These are phyloP conservation scores for Ophioninae sp. DNA, from an alignment of 2,888 invertebrate species.

Conservation along the genomic window DNA sequence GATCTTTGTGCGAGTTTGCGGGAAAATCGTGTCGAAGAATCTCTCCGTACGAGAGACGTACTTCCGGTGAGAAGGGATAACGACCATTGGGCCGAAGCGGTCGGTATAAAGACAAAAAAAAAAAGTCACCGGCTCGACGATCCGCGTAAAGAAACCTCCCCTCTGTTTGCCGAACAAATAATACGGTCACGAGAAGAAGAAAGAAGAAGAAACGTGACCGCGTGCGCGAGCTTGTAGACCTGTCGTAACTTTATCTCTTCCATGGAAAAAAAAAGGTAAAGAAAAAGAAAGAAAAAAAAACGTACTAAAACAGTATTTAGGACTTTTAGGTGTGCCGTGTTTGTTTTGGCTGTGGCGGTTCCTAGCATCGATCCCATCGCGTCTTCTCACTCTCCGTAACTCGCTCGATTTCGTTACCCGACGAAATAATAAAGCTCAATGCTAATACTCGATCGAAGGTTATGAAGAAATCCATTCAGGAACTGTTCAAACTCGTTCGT, in stretches of 20 bases:
- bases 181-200: constrained; percentile 43
- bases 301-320: constrained; percentile 38
- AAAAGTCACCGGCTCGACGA: constrained; percentile 46
- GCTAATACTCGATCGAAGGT: too few species aligned
- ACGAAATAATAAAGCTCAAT: not conserved
- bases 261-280: constrained; percentile 55
- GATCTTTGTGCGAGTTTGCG: constrained; percentile 24
- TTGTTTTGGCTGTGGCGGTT: constrained; percentile 52
- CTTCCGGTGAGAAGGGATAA: constrained; percentile 50
- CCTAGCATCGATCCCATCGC: constrained; percentile 42
- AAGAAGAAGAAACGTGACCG: constrained; percentile 23
- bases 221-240: constrained; percentile 30
- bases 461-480: too few species aligned
- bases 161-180: constrained; percentile 60
- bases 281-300: constrained; percentile 32
- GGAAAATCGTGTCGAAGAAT: constrained; percentile 38
- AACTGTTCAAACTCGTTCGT: too few species aligned
- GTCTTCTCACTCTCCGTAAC: constrained; percentile 12
- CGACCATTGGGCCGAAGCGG: constrained; percentile 6
- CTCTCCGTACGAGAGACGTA: constrained; percentile 32
- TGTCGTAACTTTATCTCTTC: constrained; percentile 62
- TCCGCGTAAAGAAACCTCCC: constrained; percentile 54
- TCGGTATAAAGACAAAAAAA: constrained; percentile 31
- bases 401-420: constrained; percentile 10
- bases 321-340: constrained; percentile 56